Evolutionary conservation across 2,113 vertebrate species (phyloP).

Genomic region (Microtus pennsylvanicus): DNA sequence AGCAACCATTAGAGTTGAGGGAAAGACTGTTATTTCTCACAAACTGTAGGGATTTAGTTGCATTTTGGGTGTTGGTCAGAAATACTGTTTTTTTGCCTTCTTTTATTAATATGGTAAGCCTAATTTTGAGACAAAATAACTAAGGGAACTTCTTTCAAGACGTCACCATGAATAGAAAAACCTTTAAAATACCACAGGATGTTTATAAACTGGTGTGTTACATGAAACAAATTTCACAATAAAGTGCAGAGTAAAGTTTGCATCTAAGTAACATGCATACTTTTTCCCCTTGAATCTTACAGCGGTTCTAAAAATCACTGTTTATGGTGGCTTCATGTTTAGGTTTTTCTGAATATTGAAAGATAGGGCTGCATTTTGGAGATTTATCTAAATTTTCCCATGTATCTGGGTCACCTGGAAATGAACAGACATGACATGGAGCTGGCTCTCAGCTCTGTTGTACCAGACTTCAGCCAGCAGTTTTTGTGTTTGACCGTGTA

Average conservation of each 20-base stretch:
- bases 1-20: not conserved
- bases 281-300: not conserved
- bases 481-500: accelerated
- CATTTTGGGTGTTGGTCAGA: not conserved
- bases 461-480: not conserved
- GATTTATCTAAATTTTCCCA: not conserved
- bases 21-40: not conserved
- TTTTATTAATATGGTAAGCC: not conserved
- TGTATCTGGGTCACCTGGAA: not conserved
- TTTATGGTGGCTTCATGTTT: not conserved
- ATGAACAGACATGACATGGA: not conserved
- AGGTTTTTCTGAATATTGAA: not conserved
- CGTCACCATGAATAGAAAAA: constrained; percentile 13
- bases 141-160: not conserved
- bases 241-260: not conserved
- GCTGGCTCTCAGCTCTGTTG: accelerated
- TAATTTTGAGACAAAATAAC: not conserved
- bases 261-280: not conserved
- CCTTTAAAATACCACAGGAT: not conserved
- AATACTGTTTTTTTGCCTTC: not conserved
- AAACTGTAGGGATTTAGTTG: not conserved
- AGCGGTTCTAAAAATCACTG: not conserved
- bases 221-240: not conserved
- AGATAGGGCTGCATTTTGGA: not conserved
- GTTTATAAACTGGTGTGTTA: not conserved